phyloP scores from a whole-genome alignment of 2,797 vertebrate genomes.

The Aulostomus chinensis region DNA sequence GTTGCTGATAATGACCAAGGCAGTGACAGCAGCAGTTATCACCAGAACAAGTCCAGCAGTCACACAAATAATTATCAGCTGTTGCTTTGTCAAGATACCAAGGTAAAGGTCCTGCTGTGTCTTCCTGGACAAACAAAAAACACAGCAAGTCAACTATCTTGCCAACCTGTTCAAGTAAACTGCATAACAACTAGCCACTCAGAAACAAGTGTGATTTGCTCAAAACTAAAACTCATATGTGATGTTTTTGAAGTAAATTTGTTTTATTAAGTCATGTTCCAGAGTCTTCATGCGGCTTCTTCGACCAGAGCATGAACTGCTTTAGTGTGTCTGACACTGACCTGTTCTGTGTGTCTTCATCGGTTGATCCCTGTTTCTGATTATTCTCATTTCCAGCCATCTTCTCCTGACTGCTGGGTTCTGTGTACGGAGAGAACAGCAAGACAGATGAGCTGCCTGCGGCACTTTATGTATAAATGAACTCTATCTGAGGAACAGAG shows the following conservation, averaged over 20 bases:
- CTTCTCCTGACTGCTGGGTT: not conserved
- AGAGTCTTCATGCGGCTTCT: too few relatives aligned
- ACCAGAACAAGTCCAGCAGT: constrained; percentile 49
- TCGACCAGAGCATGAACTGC: not conserved
- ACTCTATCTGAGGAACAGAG: constrained; percentile 47
- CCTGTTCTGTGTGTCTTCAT: not conserved
- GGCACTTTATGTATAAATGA: not conserved
- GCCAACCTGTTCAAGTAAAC: too few relatives aligned
- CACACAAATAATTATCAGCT: constrained; percentile 44
- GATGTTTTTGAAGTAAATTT: not conserved
- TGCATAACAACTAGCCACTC: not conserved
- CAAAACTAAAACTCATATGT: not conserved
- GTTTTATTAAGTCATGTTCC: too few relatives aligned
- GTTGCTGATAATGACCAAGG: constrained; percentile 36
- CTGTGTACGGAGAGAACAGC: too few relatives aligned
- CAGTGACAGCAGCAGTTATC: constrained; percentile 33
- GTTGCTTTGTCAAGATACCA: constrained; percentile 41
- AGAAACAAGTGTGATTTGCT: not conserved
- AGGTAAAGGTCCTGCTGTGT: constrained; percentile 19
- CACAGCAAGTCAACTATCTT: too few relatives aligned
- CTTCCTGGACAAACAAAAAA: constrained; percentile 4
- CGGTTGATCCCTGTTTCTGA: not conserved
- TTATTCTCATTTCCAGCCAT: not conserved
- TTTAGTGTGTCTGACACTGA: constrained; percentile 1
- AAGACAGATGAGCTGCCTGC: too few relatives aligned